Evolutionary conservation across 1,140 invertebrate species (phyloP), one percentile per base, ranked within the genome.

Genomic region (Triops longicaudatus): DNA sequence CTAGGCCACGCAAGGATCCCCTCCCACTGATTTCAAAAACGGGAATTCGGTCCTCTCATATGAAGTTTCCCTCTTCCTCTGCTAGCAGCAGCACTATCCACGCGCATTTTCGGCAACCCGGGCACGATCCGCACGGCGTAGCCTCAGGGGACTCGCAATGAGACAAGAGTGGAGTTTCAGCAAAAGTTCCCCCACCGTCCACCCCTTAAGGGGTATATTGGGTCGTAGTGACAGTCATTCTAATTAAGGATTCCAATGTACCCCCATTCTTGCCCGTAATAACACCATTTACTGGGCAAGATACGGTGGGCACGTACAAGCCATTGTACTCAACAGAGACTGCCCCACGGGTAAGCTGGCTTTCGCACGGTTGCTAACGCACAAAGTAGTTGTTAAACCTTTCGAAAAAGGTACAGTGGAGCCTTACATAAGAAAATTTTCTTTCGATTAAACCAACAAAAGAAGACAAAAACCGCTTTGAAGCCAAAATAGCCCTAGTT

Each of bases 341-440:
- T 63, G 50, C 50, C 50, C 50, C 50, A 2, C 17, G 50, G 50
- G 50, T 17, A 17, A n/a, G 50, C 50, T 63, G 50, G 50, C 50
- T 63, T 63, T 63, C 50, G 50, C 50, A 63, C n/a, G 50, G 50
- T 63, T 63, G 10, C 50, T 10, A 63, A 63, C 50, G 50, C 9
- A 63, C 50, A 63, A 63, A 63, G 50, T 63, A 14, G 50, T 63
- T 63, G 50, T 63, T 63, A 63, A 63, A 63, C 50, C 50, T 63
- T 63, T 63, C 50, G n/a, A 63, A 63, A 63, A 22, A 22, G 50
- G 14, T 37, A 37, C 31, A 37, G 31, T 37, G 31, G 31, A 37
- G n/a, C 31, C 2, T 37, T 37, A 37, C 31, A 37, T 7, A 37
- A 7, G 7, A 37, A 37, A n/a, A n/a, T n/a, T 37, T 37, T 37